A percentile compares a stretch with the other conserved stretches of the same genome.
phyloP scores from a whole-genome alignment of 2,888 invertebrate genomes.

The Xestia rhomboidea region DNA sequence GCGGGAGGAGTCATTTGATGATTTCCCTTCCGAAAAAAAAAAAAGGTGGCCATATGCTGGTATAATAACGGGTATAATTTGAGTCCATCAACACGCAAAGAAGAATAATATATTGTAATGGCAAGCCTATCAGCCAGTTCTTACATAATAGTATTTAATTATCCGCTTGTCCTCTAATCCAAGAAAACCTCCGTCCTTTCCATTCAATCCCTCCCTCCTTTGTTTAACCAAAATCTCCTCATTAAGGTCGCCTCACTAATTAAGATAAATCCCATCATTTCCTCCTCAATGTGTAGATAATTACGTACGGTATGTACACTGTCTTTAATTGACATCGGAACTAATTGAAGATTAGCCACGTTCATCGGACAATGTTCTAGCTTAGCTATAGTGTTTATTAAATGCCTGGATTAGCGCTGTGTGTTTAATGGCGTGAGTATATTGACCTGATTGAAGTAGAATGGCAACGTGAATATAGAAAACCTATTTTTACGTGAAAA shows the following conservation, averaged over 20 bases:
- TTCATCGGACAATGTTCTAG: constrained; percentile 19
- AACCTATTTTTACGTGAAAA: no score
- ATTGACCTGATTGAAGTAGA: background rate
- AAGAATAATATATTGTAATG: background rate
- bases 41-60: no score
- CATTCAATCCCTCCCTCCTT: constrained; percentile 3
- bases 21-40: no score
- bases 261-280: constrained; percentile 16
- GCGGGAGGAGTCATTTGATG: no score
- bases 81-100: no score
- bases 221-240: background rate
- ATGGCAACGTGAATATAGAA: background rate
- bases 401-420: constrained; percentile 27
- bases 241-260: background rate
- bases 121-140: background rate
- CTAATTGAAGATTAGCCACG: constrained; percentile 60
- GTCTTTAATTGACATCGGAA: constrained; percentile 39
- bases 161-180: background rate
- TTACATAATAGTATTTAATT: background rate
- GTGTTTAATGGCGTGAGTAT: background rate
- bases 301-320: constrained; percentile 7
- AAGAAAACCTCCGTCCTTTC: constrained; percentile 1
- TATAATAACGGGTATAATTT: no score
- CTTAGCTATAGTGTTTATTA: constrained; percentile 22
- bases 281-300: constrained; percentile 10